A percentile compares a stretch with the other conserved stretches of the same genome.
phyloP scores from a whole-genome alignment of 2,888 invertebrate species.

The Macrosiphum euphorbiae region DNA sequence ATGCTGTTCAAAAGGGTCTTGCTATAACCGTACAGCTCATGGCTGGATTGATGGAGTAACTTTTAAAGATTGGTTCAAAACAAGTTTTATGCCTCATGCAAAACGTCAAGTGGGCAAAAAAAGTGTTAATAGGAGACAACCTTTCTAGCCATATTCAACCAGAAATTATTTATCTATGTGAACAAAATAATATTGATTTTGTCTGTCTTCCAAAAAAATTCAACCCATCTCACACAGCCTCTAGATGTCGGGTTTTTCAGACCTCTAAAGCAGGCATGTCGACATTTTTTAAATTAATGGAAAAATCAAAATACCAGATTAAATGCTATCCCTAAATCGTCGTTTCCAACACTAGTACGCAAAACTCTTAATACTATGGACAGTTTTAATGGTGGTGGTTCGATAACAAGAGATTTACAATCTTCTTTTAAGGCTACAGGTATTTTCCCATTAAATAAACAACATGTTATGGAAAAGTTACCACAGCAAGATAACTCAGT shows the following conservation, averaged over 20 bases:
- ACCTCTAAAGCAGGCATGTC: constrained; percentile 66
- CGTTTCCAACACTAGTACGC: not conserved
- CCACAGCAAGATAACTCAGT: not conserved
- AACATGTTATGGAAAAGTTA: not conserved
- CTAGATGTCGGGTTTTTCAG: constrained; percentile 65
- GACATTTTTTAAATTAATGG: constrained; percentile 31
- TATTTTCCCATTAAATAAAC: constrained; percentile 7
- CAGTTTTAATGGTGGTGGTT: constrained; percentile 22
- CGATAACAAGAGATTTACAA: not conserved
- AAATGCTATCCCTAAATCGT: not conserved
- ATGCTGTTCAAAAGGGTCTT: not conserved
- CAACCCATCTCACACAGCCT: constrained; percentile 66
- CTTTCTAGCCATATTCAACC: not conserved
- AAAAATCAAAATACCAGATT: constrained; percentile 25
- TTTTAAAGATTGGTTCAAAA: not conserved
- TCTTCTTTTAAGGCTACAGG: not conserved
- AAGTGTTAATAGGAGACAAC: not conserved
- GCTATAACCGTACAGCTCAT: constrained; percentile 50
- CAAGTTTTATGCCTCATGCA: not conserved
- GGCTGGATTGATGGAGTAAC: constrained; percentile 64
- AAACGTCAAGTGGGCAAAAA: constrained; percentile 10
- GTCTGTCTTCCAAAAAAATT: constrained; percentile 66
- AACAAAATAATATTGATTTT: constrained; percentile 5
- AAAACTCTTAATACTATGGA: not conserved
- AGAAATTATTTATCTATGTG: not conserved